Evolutionary conservation across 2,113 vertebrate species (phyloP).

Genomic region (Centropus bengalensis): DNA sequence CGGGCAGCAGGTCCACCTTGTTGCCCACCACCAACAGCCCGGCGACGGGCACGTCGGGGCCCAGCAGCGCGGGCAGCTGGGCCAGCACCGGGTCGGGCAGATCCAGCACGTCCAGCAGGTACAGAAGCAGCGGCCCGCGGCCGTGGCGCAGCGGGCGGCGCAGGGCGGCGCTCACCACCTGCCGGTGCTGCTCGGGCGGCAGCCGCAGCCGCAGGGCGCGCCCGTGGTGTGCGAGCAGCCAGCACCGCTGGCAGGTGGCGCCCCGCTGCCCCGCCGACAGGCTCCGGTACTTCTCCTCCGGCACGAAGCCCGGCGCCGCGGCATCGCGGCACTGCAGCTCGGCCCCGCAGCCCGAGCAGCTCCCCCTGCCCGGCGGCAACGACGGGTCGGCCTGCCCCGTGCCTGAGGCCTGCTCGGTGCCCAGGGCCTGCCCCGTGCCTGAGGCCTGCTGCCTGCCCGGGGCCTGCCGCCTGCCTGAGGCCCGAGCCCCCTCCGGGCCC

Average conservation of each 20-base stretch:
- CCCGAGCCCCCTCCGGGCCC: neutral
- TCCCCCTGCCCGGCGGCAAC: constrained; percentile 67
- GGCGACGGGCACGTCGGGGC: neutral
- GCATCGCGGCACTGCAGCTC: constrained; percentile 81
- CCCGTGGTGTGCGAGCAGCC: constrained; percentile 81
- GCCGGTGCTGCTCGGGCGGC: constrained; percentile 76
- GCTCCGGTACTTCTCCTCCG: constrained; percentile 81
- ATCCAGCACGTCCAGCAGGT: constrained; percentile 87
- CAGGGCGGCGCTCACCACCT: constrained; percentile 68
- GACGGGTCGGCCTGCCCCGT: constrained; percentile 38
- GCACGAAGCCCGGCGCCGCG: constrained; percentile 81
- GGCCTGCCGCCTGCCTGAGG: neutral
- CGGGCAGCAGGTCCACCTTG: constrained; percentile 87
- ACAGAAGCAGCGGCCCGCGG: constrained; percentile 83
- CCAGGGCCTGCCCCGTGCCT: neutral
- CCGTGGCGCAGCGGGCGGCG: constrained; percentile 42
- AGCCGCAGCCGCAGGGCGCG: constrained; percentile 77
- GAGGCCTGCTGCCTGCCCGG: neutral
- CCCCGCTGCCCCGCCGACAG: constrained; percentile 66
- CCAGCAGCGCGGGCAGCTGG: constrained; percentile 72
- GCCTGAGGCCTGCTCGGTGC: neutral
- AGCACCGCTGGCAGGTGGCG: constrained; percentile 87
- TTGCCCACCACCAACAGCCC: constrained; percentile 87
- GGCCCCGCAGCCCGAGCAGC: constrained; percentile 88
- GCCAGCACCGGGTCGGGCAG: constrained; percentile 83